Evolutionary conservation across 2,797 vertebrate species (phyloP).

Genomic region (Spea hammondii): DNA sequence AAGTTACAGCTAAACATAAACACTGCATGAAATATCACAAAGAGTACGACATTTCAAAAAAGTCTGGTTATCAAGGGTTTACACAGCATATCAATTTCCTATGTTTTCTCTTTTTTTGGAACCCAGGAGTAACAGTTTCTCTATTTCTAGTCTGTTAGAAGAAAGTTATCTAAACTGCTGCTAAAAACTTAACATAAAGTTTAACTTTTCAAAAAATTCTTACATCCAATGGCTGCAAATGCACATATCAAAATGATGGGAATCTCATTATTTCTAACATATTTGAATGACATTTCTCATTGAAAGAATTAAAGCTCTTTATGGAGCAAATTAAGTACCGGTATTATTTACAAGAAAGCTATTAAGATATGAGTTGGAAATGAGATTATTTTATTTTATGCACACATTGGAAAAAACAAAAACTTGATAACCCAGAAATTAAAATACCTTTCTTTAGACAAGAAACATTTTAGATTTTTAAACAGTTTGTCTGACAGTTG

Average conservation of each 20-base stretch:
- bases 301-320: not conserved
- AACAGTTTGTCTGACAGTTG: slow-evolving; percentile 31
- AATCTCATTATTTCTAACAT: too few species aligned
- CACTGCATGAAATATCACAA: too few species aligned
- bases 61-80: too few species aligned
- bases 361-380: not conserved
- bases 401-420: not conserved
- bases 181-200: not conserved
- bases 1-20: too few species aligned
- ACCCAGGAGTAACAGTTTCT: too few species aligned
- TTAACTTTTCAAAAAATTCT: too few species aligned
- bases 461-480: slow-evolving; percentile 23
- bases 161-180: not conserved
- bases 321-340: not conserved
- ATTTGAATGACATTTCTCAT: not conserved
- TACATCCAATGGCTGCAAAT: too few species aligned
- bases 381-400: not conserved
- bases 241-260: too few species aligned
- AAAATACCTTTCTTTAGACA: slow-evolving; percentile 11
- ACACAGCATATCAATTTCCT: too few species aligned
- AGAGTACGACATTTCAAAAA: too few species aligned
- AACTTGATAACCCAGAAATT: slow-evolving; percentile 12
- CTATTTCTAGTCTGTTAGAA: not conserved
- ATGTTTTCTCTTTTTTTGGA: too few species aligned
- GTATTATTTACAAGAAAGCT: not conserved